phyloP scores from a whole-genome alignment of 2,113 vertebrate genomes.

The Labeo rohita region DNA sequence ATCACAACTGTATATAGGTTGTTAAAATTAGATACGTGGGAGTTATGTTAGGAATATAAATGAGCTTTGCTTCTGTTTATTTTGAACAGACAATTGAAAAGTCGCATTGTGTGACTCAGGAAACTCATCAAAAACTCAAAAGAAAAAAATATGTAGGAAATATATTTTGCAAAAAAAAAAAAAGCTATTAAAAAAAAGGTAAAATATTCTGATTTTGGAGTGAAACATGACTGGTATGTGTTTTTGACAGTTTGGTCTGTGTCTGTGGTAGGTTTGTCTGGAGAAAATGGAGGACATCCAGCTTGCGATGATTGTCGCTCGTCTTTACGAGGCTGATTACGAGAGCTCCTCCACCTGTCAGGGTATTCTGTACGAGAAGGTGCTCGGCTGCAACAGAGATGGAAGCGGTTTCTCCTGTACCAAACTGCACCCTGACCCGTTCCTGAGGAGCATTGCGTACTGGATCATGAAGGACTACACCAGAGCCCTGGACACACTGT shows the following conservation, averaged over 20 bases:
- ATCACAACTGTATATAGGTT: neutral
- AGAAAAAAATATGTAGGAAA: too few relatives aligned
- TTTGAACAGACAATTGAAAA: neutral
- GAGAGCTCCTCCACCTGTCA: slow-evolving; percentile 93
- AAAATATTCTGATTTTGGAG: neutral
- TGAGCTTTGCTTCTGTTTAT: neutral
- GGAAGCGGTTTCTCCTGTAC: slow-evolving; percentile 86
- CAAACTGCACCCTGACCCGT: slow-evolving; percentile 90
- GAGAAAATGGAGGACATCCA: slow-evolving; percentile 99
- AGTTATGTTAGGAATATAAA: neutral
- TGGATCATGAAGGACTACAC: slow-evolving; percentile 98
- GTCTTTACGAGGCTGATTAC: slow-evolving; percentile 95
- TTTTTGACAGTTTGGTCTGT: neutral
- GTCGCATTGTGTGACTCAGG: neutral
- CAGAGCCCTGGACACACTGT: slow-evolving; percentile 88
- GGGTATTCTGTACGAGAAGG: slow-evolving; percentile 91
- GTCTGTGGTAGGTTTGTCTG: slow-evolving; percentile 84
- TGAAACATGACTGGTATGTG: neutral
- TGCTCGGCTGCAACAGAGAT: slow-evolving; percentile 88
- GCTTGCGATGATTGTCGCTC: slow-evolving; percentile 93
- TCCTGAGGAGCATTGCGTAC: slow-evolving; percentile 93
- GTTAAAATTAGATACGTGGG: neutral
- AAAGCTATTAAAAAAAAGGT: too few relatives aligned
- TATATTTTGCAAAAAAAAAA: neutral
- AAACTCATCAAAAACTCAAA: neutral